phyloP scores from a whole-genome alignment of 2,888 invertebrate species.

The Steinernema carpocapsae region DNA sequence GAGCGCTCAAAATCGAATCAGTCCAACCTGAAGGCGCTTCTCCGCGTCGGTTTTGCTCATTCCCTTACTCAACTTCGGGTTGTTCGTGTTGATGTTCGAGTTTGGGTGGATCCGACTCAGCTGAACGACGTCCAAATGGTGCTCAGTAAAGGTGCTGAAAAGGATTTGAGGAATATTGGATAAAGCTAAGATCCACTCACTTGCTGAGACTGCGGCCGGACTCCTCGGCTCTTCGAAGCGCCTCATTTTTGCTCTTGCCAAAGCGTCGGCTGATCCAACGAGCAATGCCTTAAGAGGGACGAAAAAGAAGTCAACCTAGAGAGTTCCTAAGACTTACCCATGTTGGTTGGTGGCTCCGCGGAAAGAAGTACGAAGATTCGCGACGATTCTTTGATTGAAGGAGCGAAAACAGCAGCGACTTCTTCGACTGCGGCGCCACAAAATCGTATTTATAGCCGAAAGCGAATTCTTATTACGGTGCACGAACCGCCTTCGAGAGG shows the following conservation, averaged over 20 bases:
- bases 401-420: constrained; percentile 30
- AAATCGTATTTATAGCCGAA: constrained; percentile 29
- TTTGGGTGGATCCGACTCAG: constrained; percentile 23
- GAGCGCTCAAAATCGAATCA: background rate
- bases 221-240: constrained; percentile 15
- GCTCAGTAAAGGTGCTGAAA: constrained; percentile 23
- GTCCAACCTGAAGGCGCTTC: constrained; percentile 14
- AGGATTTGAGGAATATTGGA: background rate
- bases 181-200: background rate
- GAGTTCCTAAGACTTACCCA: constrained; percentile 5
- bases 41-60: constrained; percentile 22
- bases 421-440: background rate
- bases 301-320: background rate
- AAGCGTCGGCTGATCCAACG: constrained; percentile 26
- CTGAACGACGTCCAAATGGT: constrained; percentile 26
- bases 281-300: background rate
- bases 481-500: constrained; percentile 16
- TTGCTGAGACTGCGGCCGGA: constrained; percentile 31
- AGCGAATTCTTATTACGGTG: constrained; percentile 27
- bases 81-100: constrained; percentile 18
- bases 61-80: constrained; percentile 22
- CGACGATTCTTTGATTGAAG: background rate
- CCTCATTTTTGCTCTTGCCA: constrained; percentile 7
- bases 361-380: background rate
- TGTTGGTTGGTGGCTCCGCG: constrained; percentile 3